These are phyloP conservation scores for Caenorhabditis auriculariae DNA, from an alignment of 2,888 invertebrate genomes.

Conservation along the genomic window DNA sequence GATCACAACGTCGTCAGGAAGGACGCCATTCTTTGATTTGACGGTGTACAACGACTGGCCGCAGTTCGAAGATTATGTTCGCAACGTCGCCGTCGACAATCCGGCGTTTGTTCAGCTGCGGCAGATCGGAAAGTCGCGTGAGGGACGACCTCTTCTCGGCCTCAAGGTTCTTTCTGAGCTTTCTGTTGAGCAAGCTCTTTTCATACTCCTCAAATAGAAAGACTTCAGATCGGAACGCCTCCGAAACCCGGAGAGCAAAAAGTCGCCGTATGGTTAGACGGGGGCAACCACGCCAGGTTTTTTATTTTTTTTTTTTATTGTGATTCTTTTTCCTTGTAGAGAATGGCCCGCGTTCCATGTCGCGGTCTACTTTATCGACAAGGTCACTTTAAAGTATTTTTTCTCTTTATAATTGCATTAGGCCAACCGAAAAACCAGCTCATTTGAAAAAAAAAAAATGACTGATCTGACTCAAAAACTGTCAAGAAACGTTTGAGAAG, in stretches of 20 bases:
- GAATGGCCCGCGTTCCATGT: conserved; percentile 63
- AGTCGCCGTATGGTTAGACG: conserved; percentile 60
- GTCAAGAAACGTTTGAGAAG: no score
- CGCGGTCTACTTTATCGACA: conserved; percentile 61
- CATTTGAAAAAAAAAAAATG: neutral
- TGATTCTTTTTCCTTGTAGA: neutral
- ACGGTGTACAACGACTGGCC: conserved; percentile 51
- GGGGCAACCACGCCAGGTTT: conserved; percentile 57
- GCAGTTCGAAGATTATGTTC: conserved; percentile 47
- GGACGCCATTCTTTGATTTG: conserved; percentile 40
- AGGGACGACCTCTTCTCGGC: conserved; percentile 50
- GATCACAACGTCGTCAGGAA: no score
- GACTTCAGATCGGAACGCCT: conserved; percentile 39
- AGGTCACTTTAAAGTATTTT: conserved; percentile 25
- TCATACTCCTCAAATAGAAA: neutral
- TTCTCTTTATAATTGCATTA: neutral
- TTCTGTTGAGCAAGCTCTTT: neutral
- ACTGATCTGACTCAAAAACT: neutral
- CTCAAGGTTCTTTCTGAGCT: conserved; percentile 43
- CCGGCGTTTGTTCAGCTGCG: conserved; percentile 48
- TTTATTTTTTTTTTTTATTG: neutral
- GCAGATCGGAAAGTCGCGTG: conserved; percentile 44
- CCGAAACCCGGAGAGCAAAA: conserved; percentile 32
- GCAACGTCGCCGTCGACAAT: conserved; percentile 44
- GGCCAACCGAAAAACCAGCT: neutral